Evolutionary conservation across 2,888 invertebrate genomes (phyloP).

Genomic region (Phyto melanocephala): DNA sequence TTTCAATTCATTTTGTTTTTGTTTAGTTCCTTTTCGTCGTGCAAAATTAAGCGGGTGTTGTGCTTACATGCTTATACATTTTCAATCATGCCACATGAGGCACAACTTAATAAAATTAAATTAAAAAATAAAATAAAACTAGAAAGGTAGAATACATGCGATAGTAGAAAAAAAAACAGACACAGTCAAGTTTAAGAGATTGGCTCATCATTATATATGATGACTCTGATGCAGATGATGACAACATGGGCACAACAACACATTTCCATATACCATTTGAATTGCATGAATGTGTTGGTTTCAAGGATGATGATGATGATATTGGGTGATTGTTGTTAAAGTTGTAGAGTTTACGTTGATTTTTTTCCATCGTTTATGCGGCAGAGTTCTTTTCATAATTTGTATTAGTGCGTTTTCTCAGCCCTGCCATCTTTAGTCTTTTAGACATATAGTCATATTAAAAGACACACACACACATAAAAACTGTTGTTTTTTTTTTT

Average conservation of each 20-base stretch:
- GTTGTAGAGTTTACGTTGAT: neutral
- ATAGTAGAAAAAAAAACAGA: neutral
- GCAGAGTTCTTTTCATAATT: conserved; percentile 66
- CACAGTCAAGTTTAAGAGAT: conserved; percentile 27
- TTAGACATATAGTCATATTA: too few relatives aligned
- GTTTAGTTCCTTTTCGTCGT: neutral
- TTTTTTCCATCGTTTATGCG: conserved; percentile 15
- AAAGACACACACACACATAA: too few relatives aligned
- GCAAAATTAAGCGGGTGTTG: conserved; percentile 55
- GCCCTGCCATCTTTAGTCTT: neutral
- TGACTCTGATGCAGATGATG: conserved; percentile 51
- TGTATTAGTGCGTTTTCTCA: conserved; percentile 17
- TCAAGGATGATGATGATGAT: conserved; percentile 13
- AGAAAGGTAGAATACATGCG: neutral
- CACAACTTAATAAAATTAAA: conserved; percentile 11
- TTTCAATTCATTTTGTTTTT: neutral
- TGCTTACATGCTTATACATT: neutral
- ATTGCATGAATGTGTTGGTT: neutral
- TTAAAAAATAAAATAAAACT: conserved; percentile 1
- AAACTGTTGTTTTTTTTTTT: neutral
- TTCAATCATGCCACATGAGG: neutral
- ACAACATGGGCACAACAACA: conserved; percentile 33
- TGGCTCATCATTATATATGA: conserved; percentile 57
- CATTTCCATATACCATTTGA: neutral
- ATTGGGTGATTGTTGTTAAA: conserved; percentile 46